Evolutionary conservation across 2,113 vertebrate genomes (phyloP).

Genomic region (Engystomops pustulosus): DNA sequence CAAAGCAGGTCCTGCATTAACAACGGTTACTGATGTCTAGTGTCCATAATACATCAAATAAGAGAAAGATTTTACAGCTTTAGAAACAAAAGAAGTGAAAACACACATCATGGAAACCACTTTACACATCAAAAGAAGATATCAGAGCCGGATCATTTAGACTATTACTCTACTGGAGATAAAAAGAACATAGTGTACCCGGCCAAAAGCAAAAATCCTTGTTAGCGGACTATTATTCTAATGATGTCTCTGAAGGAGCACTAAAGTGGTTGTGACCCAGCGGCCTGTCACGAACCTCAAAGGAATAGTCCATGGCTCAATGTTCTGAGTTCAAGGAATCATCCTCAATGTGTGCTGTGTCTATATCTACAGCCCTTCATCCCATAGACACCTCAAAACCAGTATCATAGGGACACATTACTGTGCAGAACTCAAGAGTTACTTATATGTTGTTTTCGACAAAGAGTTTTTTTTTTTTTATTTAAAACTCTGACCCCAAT

Average conservation of each 20-base stretch:
- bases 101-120: background rate
- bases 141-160: background rate
- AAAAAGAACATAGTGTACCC: background rate
- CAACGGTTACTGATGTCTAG: background rate
- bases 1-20: background rate
- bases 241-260: slow-evolving; percentile 11
- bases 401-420: background rate
- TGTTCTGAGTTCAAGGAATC: background rate
- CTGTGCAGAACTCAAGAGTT: background rate
- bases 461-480: no score
- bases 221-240: background rate
- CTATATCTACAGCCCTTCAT: background rate
- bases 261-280: background rate
- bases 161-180: background rate
- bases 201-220: slow-evolving; percentile 16
- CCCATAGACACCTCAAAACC: background rate
- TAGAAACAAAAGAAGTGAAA: background rate
- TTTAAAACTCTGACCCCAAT: no score
- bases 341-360: background rate
- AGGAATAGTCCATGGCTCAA: background rate
- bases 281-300: background rate
- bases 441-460: background rate
- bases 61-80: background rate
- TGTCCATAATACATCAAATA: background rate
- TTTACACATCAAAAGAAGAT: background rate